A percentile compares a stretch with the other conserved stretches of the same genome.
Evolutionary conservation across 2,113 vertebrate species (phyloP).

Genomic region (Oryzias javanicus): DNA sequence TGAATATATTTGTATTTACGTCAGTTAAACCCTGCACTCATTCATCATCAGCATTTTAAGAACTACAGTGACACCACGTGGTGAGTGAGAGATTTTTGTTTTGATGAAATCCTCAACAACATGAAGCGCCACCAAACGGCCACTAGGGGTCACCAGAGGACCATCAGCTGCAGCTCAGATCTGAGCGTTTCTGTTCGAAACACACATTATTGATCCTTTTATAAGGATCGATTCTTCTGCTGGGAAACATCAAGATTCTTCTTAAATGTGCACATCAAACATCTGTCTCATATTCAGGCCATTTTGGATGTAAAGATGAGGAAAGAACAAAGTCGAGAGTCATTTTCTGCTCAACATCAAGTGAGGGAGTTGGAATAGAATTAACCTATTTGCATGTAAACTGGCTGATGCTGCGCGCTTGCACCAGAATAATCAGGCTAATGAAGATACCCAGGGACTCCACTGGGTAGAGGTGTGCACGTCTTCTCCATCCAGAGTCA

Average conservation of each 20-base stretch:
- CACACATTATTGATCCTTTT: not conserved
- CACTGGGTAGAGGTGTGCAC: conserved; percentile 42
- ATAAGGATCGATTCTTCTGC: not conserved
- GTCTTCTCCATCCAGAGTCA: conserved; percentile 33
- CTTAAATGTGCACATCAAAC: not conserved
- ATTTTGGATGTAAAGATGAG: not conserved
- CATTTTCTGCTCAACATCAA: conserved; percentile 8
- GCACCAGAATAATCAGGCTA: conserved; percentile 66
- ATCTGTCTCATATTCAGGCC: not conserved
- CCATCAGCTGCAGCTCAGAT: not conserved
- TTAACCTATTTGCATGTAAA: conserved; percentile 67
- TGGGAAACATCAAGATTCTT: not conserved
- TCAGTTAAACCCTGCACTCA: too few species aligned
- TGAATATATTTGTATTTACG: too few species aligned
- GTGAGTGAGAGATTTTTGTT: not conserved
- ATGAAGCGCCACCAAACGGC: conserved; percentile 3
- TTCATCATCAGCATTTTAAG: not conserved
- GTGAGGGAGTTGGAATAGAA: conserved; percentile 42
- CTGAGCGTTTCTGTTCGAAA: not conserved
- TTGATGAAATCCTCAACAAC: not conserved
- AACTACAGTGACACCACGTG: conserved; percentile 40
- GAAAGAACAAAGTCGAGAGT: conserved; percentile 14
- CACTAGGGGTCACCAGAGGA: conserved; percentile 44
- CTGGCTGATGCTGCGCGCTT: conserved; percentile 50
- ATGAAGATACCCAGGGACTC: conserved; percentile 63